Evolutionary conservation across 2,797 vertebrate species (phyloP), one percentile per base, ranked within the genome.

Genomic region (Lophotriccus pileatus): DNA sequence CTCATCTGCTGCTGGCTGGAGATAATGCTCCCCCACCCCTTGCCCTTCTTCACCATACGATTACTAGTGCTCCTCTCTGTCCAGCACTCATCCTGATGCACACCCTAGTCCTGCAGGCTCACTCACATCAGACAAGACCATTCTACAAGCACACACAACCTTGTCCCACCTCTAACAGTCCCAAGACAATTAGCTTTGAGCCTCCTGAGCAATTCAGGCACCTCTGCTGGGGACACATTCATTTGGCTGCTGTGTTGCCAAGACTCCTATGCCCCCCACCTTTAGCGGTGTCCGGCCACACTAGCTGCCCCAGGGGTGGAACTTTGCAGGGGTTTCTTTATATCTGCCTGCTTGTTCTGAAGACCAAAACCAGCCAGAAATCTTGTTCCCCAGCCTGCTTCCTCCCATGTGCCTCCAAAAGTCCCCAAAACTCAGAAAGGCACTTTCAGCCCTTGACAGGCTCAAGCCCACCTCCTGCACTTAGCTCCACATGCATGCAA

Each of bases 271-370:
- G 17, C 10, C 22, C 30, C 28, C 4, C 23, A 56, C 1, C 9
- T 79, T 60, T 1, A 74, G 37, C 68, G 73, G 28, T 4, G 3
- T 5, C 14, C 4, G 1, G 60, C 53, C 49, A 8, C 1, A 4
- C 18, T 28, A 55, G 30, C 60, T 82, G 41, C 11, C 34, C 47
- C n/a, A 12, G 25, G 14, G 15, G 10, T 49, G 41, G 41, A 25
- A 67, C 24, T 72, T 77, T 8, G 12, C 47, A 82, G 70, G 39
- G 9, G 5, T 49, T 25, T 50, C 47, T 80, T 90, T 14, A 59
- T 1, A 1, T 46, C 43, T 66, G 18, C 28, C 25, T 68, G 46
- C 19, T 75, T 92, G 67, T 73, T 47, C 67, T 23, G 56, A 62
- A 87, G 32, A 67, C 15, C 14, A 55, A 92, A 88, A n/a, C 23